Evolutionary conservation across 2,797 vertebrate species (phyloP), one percentile per base, ranked within the genome.

Genomic region (Darevskia mixta): DNA sequence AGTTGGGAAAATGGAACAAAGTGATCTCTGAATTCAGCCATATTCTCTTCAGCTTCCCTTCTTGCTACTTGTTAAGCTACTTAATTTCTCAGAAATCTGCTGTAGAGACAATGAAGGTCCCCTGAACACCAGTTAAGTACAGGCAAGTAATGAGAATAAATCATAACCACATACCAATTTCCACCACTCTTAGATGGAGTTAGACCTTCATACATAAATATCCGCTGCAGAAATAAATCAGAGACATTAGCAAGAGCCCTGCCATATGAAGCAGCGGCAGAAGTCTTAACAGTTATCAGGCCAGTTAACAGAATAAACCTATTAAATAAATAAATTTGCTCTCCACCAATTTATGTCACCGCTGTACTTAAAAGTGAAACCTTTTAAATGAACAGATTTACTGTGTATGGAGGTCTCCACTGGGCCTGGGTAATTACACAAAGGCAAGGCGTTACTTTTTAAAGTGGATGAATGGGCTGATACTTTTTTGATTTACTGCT

Each of bases 341-440:
- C 95, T 94, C 91, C 93, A 89, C 96, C 96, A 95, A 95, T 97
- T 97, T 96, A 95, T 97, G 97, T 96, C 95, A 96, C 89, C 61
- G 45, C 64, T 88, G 95, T 96, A 96, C 96, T 97, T 96, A 95
- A 95, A 64, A 94, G 95, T 91, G 1, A 96, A 96, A 96, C 96
- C 96, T 97, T 97, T 97, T 96, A 97, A 96, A 96, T 94, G 95
- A 94, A 92, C 76, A 96, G 96, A 97, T 97, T 97, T 97, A 95
- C 96, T 95, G 94, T 94, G 93, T 91, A 86, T 87, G 92, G 93
- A 90, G 95, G 95, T 94, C 95, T 96, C 95, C 95, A 94, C 90
- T 95, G 95, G 96, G 96, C 92, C 91, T 86, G 93, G 93, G 95
- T 96, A 96, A 96, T 97, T 97, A 96, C 93, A 93, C 95, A 94